These are phyloP conservation scores for Drosophila subpulchrella DNA, from an alignment of 1,140 invertebrate species.

Conservation along the genomic window DNA sequence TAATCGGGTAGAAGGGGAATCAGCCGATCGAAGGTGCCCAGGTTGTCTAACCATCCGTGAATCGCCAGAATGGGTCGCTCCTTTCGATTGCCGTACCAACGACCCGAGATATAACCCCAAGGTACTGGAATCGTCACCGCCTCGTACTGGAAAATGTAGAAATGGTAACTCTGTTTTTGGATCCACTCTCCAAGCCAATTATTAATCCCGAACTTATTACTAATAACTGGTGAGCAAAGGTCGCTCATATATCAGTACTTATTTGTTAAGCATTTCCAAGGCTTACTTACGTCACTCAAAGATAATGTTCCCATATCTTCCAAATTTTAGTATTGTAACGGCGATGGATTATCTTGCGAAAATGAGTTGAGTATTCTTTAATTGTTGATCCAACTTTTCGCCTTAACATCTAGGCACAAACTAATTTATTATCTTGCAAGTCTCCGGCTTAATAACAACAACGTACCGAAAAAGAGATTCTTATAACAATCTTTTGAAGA, in stretches of 20 bases:
- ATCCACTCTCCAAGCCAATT: neutral
- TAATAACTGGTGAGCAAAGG: constrained; percentile 7
- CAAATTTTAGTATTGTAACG: neutral
- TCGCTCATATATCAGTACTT: neutral
- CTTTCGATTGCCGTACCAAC: constrained; percentile 88
- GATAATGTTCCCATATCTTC: constrained; percentile 55
- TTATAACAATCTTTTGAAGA: neutral
- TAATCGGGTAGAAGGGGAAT: constrained; percentile 87
- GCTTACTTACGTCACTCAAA: constrained; percentile 54
- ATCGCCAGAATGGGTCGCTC: constrained; percentile 88
- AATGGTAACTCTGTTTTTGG: neutral
- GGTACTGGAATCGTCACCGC: constrained; percentile 87
- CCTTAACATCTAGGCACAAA: neutral
- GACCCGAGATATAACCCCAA: constrained; percentile 88
- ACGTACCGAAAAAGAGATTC: neutral
- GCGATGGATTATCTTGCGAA: neutral
- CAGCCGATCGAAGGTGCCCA: constrained; percentile 89
- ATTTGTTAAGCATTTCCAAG: too few relatives aligned
- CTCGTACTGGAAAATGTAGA: constrained; percentile 73
- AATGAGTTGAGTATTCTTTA: neutral
- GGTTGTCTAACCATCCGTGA: constrained; percentile 92
- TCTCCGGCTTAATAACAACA: neutral
- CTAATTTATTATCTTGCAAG: neutral
- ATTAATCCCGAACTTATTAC: neutral
- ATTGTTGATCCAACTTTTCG: neutral